Base-by-base conservation (phyloP, 2,888 invertebrate genomes). In the Synanthedon myopaeformis region DNA sequence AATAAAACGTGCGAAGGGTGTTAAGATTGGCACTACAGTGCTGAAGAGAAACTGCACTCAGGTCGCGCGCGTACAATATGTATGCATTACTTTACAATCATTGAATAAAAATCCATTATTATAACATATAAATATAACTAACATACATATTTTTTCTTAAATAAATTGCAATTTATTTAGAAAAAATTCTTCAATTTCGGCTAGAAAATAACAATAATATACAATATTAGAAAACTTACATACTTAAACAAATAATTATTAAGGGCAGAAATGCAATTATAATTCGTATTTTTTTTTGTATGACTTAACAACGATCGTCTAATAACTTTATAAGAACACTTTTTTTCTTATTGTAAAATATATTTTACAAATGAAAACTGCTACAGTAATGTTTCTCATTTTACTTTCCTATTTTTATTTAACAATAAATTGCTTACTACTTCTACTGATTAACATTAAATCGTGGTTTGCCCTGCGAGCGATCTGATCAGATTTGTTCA, bases 401-500 rank as follows among this genome's bases (percentile, higher is more conserved):
- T 28, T 42, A 53, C 35, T 48, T 17, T 48, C 17, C 17, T 19
- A 35, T 17, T 35, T 17, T 4, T 53, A 42, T 28, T 45, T 45
- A 45, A 45, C 45, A 45, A 12, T 45, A 45, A 45, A 45, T 14
- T n/a, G 48, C 35, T 10, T 51, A 53, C 13, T 3, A n/a, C 41
- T 41, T 5, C 13, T 53, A 51, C 23, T 45, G 5, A 49, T 12
- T 49, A 23, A 19, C 17, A 10, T 11, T 49, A 13, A 17, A 49
- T 51, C 54, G 78, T 63, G 70, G 76, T 69, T 73, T 73, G 73
- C 71, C 72, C 72, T 74, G 79, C 72, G 68, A 66, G 68, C 67
- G 77, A 73, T 90, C 88, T 92, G 89, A 92, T 90, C 88, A 92
- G 89, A 92, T 92, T 88, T 90, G 91, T 86, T 92, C 92, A 78